These are phyloP conservation scores for Drosophila ohnishii DNA, from an alignment of 1,140 invertebrate species.

Conservation along the genomic window DNA sequence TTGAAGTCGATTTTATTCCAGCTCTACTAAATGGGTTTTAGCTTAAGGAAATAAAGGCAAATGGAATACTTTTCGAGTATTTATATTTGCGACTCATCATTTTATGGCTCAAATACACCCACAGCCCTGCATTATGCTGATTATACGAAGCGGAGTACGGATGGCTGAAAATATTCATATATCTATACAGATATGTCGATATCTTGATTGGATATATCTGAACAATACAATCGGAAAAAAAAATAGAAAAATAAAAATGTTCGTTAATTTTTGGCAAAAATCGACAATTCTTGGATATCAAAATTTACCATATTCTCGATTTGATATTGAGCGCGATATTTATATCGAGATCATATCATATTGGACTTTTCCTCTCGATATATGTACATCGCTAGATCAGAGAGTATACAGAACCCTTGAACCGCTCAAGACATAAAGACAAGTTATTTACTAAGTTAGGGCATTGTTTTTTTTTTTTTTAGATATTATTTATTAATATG, in stretches of 20 bases:
- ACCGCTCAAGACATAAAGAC: conserved; percentile 53
- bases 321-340: conserved; percentile 4
- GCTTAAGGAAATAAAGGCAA: conserved; percentile 7
- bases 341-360: conserved; percentile 7
- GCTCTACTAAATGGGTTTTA: conserved; percentile 9
- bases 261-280: neutral
- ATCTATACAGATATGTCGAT: neutral
- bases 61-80: conserved; percentile 16
- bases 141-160: neutral
- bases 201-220: neutral
- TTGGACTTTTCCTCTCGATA: neutral
- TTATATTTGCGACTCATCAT: conserved; percentile 23
- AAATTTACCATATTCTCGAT: neutral
- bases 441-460: conserved; percentile 41
- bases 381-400: neutral
- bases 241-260: too few relatives aligned
- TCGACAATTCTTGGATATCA: neutral
- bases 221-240: neutral
- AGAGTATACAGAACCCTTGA: conserved; percentile 10
- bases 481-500: conserved; percentile 43
- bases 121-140: conserved; percentile 1
- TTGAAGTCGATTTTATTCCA: neutral
- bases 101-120: conserved; percentile 27
- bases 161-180: neutral
- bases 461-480: conserved; percentile 18